Base-by-base conservation (phyloP, 2,113 vertebrate genomes). In the Penelope pileata region DNA sequence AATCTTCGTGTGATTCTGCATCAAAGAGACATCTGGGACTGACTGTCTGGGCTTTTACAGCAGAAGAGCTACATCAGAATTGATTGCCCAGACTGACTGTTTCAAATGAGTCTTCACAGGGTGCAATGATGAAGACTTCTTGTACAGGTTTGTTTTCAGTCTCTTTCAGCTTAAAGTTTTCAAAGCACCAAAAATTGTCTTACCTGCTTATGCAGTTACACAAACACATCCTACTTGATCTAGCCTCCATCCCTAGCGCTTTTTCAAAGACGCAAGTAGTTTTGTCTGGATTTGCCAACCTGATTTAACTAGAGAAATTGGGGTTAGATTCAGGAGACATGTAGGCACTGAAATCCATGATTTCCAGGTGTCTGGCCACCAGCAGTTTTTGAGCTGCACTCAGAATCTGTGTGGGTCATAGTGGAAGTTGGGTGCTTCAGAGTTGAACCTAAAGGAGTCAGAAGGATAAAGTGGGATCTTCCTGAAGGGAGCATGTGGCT, bases 11-110 rank as follows among this genome's bases (percentile, higher is more conserved):
- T 60, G 85, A 91, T 90, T 75, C 54, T 90, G 56, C 76, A 90
- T 93, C 90, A 87, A 91, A 96, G 90, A 90, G 72, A 63, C 88
- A 86, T 70, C 43, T 81, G 85, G 82, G 79, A 86, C 34, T 78
- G 45, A 40, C 82, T 74, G 70, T 86, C 82, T 80, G 84, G 73
- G 27, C 74, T 93, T 86, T 91, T 80, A 68, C 64, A 93, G 64
- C 27, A 68, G 70, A 82, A 93, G 53, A 79, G 47, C 94, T 67
- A 45, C 81, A 83, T 67, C 63, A 56, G 34, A 88, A 90, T 21
- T 86, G 84, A 94, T 77, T 90, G 59, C 63, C 91, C 75, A 87
- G 90, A 88, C 32, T 51, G 67, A 88, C 29, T 60, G 70, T 81
- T 93, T 88, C 63, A 91, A 92, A 77, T 1, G 32, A 83, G 42